Percentiles rank a stretch among this genome's conserved stretches.
Conservation (phyloP, 1,140 invertebrate genomes). For the Drosophila pruinosa region DNA sequence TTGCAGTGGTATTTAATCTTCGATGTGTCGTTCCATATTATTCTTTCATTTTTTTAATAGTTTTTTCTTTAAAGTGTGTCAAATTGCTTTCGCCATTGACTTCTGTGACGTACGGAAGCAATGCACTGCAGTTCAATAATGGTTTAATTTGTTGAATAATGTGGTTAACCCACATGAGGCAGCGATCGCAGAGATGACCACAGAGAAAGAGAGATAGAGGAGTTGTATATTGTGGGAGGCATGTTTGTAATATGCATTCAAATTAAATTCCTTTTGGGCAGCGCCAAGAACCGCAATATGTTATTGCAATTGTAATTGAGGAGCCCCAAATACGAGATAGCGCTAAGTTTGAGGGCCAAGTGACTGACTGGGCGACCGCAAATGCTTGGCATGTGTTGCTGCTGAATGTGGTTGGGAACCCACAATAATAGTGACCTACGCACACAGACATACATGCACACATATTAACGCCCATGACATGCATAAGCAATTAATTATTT, state of each 20-base stretch:
- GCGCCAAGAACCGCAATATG: conserved; percentile 60
- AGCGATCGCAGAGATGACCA: not conserved
- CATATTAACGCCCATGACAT: conserved; percentile 26
- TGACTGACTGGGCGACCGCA: conserved; percentile 49
- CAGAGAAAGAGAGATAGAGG: not conserved
- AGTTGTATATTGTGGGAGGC: not conserved
- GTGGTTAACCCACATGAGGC: not conserved
- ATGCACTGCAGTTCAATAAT: conserved; percentile 13
- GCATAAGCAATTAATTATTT: conserved; percentile 75
- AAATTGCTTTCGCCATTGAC: conserved; percentile 5
- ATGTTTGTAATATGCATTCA: conserved; percentile 14
- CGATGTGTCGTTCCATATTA: no score
- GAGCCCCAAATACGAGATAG: conserved; percentile 1
- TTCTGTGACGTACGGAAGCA: not conserved
- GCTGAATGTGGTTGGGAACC: not conserved
- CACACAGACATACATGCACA: not conserved
- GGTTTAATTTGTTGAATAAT: conserved; percentile 16
- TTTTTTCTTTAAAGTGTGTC: no score
- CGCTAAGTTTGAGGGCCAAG: conserved; percentile 21
- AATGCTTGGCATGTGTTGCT: conserved; percentile 39
- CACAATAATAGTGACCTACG: conserved; percentile 2
- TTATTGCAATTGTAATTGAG: conserved; percentile 69
- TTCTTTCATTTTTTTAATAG: not conserved
- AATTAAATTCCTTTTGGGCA: conserved; percentile 72
- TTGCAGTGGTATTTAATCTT: no score